Percentiles rank a stretch among this genome's conserved stretches.
Conservation (phyloP, 1,140 invertebrate genomes). For the Micrasema longulum region DNA sequence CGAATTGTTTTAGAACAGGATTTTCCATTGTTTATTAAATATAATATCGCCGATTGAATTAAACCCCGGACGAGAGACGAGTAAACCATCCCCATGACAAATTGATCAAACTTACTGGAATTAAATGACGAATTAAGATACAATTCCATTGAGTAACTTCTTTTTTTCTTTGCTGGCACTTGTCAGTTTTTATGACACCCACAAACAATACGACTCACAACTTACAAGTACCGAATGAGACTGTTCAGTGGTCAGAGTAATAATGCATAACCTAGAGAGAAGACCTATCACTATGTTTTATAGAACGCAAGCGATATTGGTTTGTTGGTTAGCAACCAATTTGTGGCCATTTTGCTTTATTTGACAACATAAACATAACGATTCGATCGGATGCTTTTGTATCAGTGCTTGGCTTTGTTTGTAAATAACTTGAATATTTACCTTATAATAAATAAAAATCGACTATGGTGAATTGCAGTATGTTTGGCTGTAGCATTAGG, state of each 20-base stretch:
- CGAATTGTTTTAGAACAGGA: slow-evolving; percentile 20
- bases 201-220: neutral
- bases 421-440: too few relatives aligned
- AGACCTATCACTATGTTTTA: too few relatives aligned
- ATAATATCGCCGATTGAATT: slow-evolving; percentile 34
- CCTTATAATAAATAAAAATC: too few relatives aligned
- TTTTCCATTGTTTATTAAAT: slow-evolving; percentile 36
- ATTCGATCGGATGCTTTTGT: too few relatives aligned
- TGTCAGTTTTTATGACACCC: neutral
- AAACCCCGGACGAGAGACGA: slow-evolving; percentile 8
- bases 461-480: too few relatives aligned
- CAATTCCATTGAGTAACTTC: neutral
- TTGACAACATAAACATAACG: too few relatives aligned
- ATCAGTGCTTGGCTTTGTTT: too few relatives aligned
- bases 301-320: too few relatives aligned
- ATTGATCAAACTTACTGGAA: slow-evolving; percentile 22
- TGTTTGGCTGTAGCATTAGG: too few relatives aligned
- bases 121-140: slow-evolving; percentile 19
- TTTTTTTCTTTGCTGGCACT: neutral
- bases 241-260: neutral
- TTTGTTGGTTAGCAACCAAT: too few relatives aligned
- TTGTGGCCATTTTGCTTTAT: too few relatives aligned
- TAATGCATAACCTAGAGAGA: too few relatives aligned
- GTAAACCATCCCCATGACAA: slow-evolving; percentile 3
- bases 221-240: neutral